A percentile compares a stretch with the other conserved stretches of the same genome.
phyloP scores from a whole-genome alignment of 1,140 invertebrate genomes.

The Atopsyche davidsoni region DNA sequence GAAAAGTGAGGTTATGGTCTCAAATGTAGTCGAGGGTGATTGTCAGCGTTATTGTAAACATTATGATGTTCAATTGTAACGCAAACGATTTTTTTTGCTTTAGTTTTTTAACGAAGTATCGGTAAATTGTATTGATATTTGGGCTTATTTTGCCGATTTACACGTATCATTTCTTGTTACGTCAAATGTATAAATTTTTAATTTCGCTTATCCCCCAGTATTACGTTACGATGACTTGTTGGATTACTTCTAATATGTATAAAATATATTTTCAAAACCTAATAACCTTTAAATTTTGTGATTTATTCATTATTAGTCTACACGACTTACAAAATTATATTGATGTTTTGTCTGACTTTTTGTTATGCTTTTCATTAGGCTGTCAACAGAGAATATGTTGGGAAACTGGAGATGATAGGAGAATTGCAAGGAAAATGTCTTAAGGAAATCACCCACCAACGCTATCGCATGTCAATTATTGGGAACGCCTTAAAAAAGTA shows the following conservation, averaged over 20 bases:
- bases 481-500: slow-evolving; percentile 73
- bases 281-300: neutral
- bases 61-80: neutral
- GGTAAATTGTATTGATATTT: neutral
- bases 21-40: neutral
- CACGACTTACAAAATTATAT: neutral
- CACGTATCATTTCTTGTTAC: slow-evolving; percentile 14
- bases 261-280: neutral
- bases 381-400: slow-evolving; percentile 74
- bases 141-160: neutral
- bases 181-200: slow-evolving; percentile 6
- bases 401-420: slow-evolving; percentile 76
- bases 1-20: slow-evolving; percentile 18
- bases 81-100: neutral
- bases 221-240: no score
- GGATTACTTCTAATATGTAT: neutral
- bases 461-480: slow-evolving; percentile 81
- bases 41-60: neutral
- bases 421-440: slow-evolving; percentile 82
- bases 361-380: slow-evolving; percentile 50
- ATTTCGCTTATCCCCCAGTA: no score
- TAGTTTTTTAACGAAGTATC: neutral
- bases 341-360: neutral
- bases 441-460: slow-evolving; percentile 82
- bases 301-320: slow-evolving; percentile 2